A percentile compares a stretch with the other conserved stretches of the same genome.
phyloP scores from a whole-genome alignment of 2,888 invertebrate genomes.

The Spisula solida region DNA sequence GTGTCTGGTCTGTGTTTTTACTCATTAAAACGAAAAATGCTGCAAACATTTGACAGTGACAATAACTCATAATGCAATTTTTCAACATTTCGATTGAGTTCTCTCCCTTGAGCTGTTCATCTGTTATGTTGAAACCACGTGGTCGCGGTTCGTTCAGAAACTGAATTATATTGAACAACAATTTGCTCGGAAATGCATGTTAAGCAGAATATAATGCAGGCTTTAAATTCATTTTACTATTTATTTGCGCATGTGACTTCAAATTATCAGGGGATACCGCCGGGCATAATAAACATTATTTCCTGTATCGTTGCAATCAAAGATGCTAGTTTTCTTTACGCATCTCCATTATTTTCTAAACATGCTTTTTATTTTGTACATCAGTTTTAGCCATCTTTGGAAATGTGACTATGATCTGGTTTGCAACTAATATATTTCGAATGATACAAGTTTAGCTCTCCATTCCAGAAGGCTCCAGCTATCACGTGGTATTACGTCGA shows the following conservation, averaged over 20 bases:
- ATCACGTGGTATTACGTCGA: background rate
- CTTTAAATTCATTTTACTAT: background rate
- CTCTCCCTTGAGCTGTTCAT: background rate
- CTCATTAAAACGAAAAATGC: conserved; percentile 16
- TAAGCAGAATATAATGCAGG: background rate
- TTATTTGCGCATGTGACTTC: background rate
- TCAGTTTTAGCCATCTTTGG: background rate
- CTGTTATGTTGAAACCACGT: background rate
- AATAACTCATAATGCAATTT: background rate
- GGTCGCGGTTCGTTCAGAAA: background rate
- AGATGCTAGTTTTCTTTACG: background rate
- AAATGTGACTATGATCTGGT: background rate
- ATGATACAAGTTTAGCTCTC: background rate
- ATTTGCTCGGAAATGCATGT: background rate
- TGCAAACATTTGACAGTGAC: background rate
- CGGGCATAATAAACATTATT: background rate
- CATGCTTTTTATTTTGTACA: background rate
- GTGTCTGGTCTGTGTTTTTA: conserved; percentile 5
- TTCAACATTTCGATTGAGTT: background rate
- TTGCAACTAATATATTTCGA: conserved; percentile 6
- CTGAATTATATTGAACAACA: background rate
- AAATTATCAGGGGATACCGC: background rate
- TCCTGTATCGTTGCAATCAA: background rate
- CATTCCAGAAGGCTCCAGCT: background rate
- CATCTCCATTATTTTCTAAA: background rate